These are phyloP conservation scores for Hyperopisus bebe DNA, from an alignment of 2,113 vertebrate genomes.

Conservation along the genomic window DNA sequence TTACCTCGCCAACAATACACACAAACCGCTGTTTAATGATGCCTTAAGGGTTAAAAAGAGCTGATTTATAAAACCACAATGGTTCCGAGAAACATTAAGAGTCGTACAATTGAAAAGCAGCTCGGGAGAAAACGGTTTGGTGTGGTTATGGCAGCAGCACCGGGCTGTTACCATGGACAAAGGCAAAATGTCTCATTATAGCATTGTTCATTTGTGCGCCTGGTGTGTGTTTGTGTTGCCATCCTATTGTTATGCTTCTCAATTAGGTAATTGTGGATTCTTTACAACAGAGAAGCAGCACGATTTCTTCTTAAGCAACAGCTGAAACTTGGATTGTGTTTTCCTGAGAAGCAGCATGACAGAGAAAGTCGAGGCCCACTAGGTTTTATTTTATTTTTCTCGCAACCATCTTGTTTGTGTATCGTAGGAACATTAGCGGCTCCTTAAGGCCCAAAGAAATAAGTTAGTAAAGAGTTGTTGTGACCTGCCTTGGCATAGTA, in stretches of 20 bases:
- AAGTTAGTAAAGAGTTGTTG: not conserved
- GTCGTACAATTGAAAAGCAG: not conserved
- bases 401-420: not conserved
- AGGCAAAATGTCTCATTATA: not conserved
- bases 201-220: not conserved
- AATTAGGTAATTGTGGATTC: not conserved
- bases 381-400: not conserved
- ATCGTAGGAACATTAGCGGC: not conserved
- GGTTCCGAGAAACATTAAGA: conserved; percentile 4
- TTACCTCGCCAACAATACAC: not conserved
- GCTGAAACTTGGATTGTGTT: not conserved
- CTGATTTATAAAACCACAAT: not conserved
- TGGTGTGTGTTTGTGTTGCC: not conserved
- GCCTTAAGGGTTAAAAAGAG: not conserved
- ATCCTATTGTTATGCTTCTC: not conserved
- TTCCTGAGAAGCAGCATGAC: not conserved
- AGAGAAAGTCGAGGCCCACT: not conserved
- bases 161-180: not conserved
- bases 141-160: not conserved
- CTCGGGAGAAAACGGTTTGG: not conserved
- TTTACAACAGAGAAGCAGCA: not conserved
- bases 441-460: not conserved
- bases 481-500: not conserved
- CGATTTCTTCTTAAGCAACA: not conserved
- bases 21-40: not conserved